A percentile compares a stretch with the other conserved stretches of the same genome.
phyloP scores from a whole-genome alignment of 2,797 vertebrate genomes.

The Enteromius trimaculatus region DNA sequence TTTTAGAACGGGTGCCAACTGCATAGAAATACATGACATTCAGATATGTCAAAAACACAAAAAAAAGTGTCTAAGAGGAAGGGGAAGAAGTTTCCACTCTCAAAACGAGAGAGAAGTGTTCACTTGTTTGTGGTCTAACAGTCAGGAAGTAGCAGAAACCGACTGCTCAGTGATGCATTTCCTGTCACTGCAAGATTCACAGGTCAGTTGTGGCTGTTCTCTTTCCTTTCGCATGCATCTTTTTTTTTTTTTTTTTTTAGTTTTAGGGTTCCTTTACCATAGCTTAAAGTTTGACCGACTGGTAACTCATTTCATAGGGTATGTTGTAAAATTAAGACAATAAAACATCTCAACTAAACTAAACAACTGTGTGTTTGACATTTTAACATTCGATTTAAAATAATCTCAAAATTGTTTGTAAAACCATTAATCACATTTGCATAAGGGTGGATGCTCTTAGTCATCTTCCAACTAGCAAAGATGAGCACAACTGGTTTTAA shows the following conservation, averaged over 20 bases:
- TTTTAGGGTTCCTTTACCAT: conserved; percentile 45
- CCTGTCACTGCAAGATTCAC: conserved; percentile 77
- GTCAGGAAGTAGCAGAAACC: conserved; percentile 83
- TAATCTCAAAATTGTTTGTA: conserved; percentile 3
- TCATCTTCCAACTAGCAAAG: background rate
- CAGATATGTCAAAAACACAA: background rate
- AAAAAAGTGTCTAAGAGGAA: conserved; percentile 68
- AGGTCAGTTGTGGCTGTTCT: conserved; percentile 76
- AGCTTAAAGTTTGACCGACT: conserved; percentile 2
- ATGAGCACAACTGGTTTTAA: background rate
- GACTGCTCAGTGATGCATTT: conserved; percentile 79
- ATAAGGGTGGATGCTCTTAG: background rate
- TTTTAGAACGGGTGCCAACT: background rate
- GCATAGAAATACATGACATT: background rate
- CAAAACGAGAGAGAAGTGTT: conserved; percentile 76
- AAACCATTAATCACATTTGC: background rate
- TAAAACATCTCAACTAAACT: background rate
- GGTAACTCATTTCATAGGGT: background rate
- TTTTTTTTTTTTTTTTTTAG: conserved; percentile 41
- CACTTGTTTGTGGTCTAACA: conserved; percentile 84
- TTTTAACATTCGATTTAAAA: background rate
- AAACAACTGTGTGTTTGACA: background rate
- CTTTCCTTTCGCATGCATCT: conserved; percentile 55
- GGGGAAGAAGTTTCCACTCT: conserved; percentile 78
- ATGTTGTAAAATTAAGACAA: background rate